A percentile compares a stretch with the other conserved stretches of the same genome.
phyloP scores from a whole-genome alignment of 2,797 vertebrate species.

The Emydoidea blandingii region DNA sequence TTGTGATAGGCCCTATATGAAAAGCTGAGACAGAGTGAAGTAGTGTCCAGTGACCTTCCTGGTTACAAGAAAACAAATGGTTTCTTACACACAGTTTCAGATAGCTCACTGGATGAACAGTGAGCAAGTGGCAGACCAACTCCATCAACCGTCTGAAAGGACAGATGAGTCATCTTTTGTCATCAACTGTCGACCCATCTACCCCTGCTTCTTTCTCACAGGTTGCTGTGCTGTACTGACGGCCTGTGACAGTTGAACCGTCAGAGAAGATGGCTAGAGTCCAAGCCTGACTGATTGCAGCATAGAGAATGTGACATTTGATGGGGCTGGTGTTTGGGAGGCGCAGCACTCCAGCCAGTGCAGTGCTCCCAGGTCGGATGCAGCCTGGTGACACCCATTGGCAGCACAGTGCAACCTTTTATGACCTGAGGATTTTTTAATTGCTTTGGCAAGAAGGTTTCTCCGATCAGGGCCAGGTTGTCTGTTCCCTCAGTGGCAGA shows the following conservation, averaged over 20 bases:
- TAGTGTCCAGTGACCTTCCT: not conserved
- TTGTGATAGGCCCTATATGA: not conserved
- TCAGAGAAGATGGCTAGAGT: not conserved
- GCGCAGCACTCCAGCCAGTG: not conserved
- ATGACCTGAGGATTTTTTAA: not conserved
- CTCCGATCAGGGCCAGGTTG: not conserved
- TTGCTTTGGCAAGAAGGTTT: not conserved
- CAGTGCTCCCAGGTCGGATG: not conserved
- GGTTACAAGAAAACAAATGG: not conserved
- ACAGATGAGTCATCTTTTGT: not conserved
- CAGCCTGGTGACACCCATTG: not conserved
- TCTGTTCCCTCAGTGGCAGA: not conserved
- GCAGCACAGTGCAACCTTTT: not conserved
- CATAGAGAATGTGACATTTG: not conserved
- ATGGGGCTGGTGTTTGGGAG: not conserved
- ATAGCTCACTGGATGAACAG: not conserved
- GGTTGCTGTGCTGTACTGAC: not conserved
- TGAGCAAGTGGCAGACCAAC: not conserved
- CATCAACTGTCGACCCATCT: not conserved
- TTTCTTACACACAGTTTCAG: not conserved
- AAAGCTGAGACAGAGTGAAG: not conserved
- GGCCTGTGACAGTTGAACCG: not conserved
- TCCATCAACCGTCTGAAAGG: not conserved
- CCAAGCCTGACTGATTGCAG: not conserved
- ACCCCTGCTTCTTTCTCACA: not conserved